These are phyloP conservation scores for Epiperipatus broadwayi DNA, from an alignment of 2,888 invertebrate species.

Conservation along the genomic window DNA sequence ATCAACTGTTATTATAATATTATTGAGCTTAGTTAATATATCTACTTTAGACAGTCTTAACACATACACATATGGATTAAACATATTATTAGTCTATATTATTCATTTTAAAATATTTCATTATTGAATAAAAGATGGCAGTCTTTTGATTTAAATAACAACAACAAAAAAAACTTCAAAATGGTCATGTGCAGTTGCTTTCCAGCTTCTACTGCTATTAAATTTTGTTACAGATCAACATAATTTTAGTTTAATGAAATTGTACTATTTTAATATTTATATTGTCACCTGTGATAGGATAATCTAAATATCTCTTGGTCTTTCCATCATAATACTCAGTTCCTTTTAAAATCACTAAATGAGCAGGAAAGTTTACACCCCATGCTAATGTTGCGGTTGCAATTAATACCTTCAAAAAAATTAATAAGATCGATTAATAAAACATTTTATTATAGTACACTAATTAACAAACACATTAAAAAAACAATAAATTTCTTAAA, in stretches of 20 bases:
- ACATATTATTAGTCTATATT: too few species aligned
- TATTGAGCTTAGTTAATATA: too few species aligned
- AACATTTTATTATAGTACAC: conserved; percentile 5
- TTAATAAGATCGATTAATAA: conserved; percentile 1
- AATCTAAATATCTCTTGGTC: conserved; percentile 86
- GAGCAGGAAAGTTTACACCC: conserved; percentile 98
- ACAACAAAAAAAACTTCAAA: too few species aligned
- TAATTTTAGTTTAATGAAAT: not conserved
- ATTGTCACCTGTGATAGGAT: conserved; percentile 66
- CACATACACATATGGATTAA: too few species aligned
- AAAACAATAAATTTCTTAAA: conserved; percentile 8
- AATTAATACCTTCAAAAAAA: conserved; percentile 48
- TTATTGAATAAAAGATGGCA: too few species aligned
- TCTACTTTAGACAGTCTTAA: too few species aligned
- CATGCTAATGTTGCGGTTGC: conserved; percentile 95
- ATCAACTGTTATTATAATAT: too few species aligned
- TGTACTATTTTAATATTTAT: not conserved
- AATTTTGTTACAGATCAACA: not conserved
- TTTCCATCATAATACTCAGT: conserved; percentile 98
- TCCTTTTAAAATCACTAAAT: conserved; percentile 91
- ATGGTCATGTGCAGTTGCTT: not conserved
- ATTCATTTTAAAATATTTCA: too few species aligned
- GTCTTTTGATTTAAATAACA: too few species aligned
- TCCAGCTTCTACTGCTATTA: not conserved
- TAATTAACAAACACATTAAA: conserved; percentile 5